These are phyloP conservation scores for Macrosteles quadrilineatus DNA, from an alignment of 1,140 invertebrate genomes.

Conservation along the genomic window DNA sequence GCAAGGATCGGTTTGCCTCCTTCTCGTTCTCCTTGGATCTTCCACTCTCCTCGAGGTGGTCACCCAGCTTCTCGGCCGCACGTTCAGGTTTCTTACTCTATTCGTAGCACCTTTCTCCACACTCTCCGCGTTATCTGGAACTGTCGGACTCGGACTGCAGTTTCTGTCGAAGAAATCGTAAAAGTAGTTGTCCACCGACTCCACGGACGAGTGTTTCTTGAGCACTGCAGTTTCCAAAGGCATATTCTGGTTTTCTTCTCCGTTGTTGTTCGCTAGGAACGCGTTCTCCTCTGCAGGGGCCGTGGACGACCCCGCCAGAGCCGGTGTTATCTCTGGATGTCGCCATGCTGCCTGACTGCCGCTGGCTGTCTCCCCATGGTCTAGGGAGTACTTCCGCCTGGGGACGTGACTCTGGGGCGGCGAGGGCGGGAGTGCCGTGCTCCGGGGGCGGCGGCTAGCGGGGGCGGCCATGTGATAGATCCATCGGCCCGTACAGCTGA, in stretches of 20 bases:
- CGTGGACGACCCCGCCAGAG: not conserved
- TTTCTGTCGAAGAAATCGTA: slow-evolving; percentile 26
- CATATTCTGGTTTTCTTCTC: slow-evolving; percentile 3
- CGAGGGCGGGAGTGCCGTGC: not conserved
- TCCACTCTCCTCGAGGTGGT: not conserved
- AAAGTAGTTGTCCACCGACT: slow-evolving; percentile 17
- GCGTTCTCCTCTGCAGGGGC: slow-evolving; percentile 3
- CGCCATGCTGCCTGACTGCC: too few relatives aligned
- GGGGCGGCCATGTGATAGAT: not conserved
- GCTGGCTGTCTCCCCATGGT: slow-evolving; percentile 2
- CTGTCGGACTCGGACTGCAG: not conserved
- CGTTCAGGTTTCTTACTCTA: not conserved
- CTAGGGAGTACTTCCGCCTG: slow-evolving; percentile 22
- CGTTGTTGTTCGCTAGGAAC: not conserved
- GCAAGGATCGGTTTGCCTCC: slow-evolving; percentile 27
- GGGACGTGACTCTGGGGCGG: not conserved
- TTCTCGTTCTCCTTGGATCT: not conserved
- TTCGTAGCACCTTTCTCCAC: not conserved
- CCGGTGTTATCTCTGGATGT: not conserved
- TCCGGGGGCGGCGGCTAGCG: not conserved
- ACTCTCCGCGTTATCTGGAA: not conserved
- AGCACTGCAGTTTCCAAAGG: slow-evolving; percentile 7
- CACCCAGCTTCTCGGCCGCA: slow-evolving; percentile 26
- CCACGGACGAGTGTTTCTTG: slow-evolving; percentile 16
- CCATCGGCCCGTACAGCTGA: not conserved